Evolutionary conservation across 2,888 invertebrate species (phyloP), one percentile per base, ranked within the genome.

Genomic region (Brenthis hecate): DNA sequence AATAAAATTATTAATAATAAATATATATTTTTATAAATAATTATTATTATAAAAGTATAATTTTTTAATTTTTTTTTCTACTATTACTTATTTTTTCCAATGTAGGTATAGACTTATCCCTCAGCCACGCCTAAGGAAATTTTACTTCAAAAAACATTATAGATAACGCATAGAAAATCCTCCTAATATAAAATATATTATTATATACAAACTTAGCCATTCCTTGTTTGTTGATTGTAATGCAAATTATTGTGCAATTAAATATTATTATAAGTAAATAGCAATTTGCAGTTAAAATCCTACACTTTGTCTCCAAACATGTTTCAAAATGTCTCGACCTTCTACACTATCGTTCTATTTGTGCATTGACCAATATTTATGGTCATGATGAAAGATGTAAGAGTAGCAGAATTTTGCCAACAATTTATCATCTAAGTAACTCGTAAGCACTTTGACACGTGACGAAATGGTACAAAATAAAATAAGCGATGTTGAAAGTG

Each of bases 381-480:
- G 48, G n/a, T 65, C 36, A 32, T 68, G 54, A 55, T 56, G 68
- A 63, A 68, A 68, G 53, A 60, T 50, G 54, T 66, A 14, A 50
- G 36, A 53, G 58, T 8, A 54, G 14, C 47, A 61, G 6, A 6
- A 55, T 66, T 58, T 60, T 56, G 50, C 23, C 16, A 48, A 57
- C 56, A 57, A 32, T 43, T 60, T 54, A 55, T 62, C 56, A 62
- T 43, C 28, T 60, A n/a, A 6, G 48, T 60, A 16, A 23, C 56
- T 3, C 64, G 28, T 60, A 54, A 48, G 53, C 62, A 56, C 61
- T 56, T 23, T 67, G 56, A 51, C 36, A 43, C 47, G n/a, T 58
- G 16, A 53, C 1, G 66, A 66, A 54, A 58, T 60, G 8, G 14
- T 14, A 13, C 5, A 14, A n/a, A 8, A 56, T 50, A 16, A 8